Percentiles rank a stretch among this genome's conserved stretches.
These are phyloP conservation scores for Loxodonta africana DNA, from an alignment of 2,113 vertebrate species.

Conservation along the genomic window DNA sequence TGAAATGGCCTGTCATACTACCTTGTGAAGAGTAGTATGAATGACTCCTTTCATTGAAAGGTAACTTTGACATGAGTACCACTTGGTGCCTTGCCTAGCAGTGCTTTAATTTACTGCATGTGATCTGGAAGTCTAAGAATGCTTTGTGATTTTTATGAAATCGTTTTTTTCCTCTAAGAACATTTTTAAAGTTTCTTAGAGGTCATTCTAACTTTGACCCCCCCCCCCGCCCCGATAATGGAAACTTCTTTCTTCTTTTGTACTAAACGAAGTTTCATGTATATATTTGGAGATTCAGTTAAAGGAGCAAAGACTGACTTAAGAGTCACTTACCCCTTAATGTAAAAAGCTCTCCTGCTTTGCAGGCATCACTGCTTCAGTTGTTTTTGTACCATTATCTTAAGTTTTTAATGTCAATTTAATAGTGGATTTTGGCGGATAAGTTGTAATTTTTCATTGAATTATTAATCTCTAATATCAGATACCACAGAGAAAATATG, in stretches of 20 bases:
- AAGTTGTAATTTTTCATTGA: constrained; percentile 10
- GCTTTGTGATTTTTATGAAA: not conserved
- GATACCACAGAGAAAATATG: not conserved
- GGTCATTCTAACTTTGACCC: constrained; percentile 16
- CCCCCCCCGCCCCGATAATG: not conserved
- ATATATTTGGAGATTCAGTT: constrained; percentile 47
- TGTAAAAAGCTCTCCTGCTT: not conserved
- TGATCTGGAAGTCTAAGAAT: not conserved
- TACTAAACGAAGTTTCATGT: constrained; percentile 46
- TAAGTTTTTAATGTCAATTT: constrained; percentile 18
- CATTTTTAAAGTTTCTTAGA: not conserved
- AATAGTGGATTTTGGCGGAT: not conserved
- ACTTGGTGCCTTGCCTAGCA: not conserved
- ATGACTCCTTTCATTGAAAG: not conserved
- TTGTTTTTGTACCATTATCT: not conserved
- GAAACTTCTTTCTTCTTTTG: constrained; percentile 40
- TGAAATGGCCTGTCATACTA: not conserved
- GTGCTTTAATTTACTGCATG: not conserved
- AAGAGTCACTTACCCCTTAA: not conserved
- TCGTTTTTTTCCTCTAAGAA: not conserved
- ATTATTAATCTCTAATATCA: constrained; percentile 32
- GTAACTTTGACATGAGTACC: not conserved
- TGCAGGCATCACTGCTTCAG: not conserved
- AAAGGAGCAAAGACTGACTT: not conserved
- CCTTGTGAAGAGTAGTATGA: not conserved